Conservation (phyloP, 1,140 invertebrate genomes). For the Drosophila nannoptera region DNA sequence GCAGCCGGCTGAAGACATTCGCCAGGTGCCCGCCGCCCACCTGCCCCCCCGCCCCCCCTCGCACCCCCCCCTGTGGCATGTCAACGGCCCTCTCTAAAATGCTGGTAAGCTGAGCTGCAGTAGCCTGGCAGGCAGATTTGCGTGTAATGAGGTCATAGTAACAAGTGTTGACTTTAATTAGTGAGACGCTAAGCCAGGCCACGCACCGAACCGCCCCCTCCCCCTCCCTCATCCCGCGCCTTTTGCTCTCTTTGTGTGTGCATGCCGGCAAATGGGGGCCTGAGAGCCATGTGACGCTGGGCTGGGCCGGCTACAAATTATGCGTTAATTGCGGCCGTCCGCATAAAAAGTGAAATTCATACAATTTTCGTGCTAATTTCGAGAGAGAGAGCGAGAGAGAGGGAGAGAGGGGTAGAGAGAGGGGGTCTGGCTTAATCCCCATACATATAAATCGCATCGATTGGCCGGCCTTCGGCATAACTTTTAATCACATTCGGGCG, state of each 20-base stretch:
- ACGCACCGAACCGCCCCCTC: too few species aligned
- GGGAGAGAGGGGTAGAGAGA: too few species aligned
- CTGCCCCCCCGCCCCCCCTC: not conserved
- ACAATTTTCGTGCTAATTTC: not conserved
- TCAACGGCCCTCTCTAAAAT: too few species aligned
- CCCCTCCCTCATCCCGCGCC: not conserved
- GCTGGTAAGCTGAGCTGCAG: constrained; percentile 27
- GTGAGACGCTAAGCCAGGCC: constrained; percentile 32
- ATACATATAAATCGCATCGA: constrained; percentile 2
- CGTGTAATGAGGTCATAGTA: constrained; percentile 74
- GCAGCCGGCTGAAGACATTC: constrained; percentile 58
- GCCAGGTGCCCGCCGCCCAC: constrained; percentile 50
- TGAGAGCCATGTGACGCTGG: constrained; percentile 41
- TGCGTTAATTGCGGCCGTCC: constrained; percentile 54
- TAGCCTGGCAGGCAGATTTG: constrained; percentile 53
- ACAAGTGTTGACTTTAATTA: constrained; percentile 77
- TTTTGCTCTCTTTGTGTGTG: not conserved
- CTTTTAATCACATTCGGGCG: constrained; percentile 20
- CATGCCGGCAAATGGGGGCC: constrained; percentile 38
- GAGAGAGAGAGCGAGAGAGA: too few species aligned
- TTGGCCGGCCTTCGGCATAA: not conserved
- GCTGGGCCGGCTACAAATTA: constrained; percentile 48
- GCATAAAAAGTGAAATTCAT: constrained; percentile 13
- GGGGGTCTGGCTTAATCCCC: too few species aligned
- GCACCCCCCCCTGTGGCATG: not conserved